Conservation (phyloP, 2,888 invertebrate species). For the Pandemis heparana region DNA sequence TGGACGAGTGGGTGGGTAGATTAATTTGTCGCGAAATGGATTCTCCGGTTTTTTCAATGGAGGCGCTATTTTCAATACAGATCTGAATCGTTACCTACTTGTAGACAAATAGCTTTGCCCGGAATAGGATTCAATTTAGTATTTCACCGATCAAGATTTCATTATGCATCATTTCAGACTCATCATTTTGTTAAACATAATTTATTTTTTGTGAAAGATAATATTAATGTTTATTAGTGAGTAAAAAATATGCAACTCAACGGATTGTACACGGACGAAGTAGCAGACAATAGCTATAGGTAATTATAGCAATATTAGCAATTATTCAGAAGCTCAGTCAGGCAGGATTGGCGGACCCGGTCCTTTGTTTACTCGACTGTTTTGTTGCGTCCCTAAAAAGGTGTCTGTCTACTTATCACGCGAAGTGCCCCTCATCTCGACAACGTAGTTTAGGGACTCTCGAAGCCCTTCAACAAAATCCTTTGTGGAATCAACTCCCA, state of each 20-base stretch:
- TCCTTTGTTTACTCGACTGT: constrained; percentile 57
- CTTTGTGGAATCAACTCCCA: constrained; percentile 65
- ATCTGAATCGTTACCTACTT: too few species aligned
- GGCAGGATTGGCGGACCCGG: constrained; percentile 15
- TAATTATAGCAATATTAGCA: too few species aligned
- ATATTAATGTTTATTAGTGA: too few species aligned
- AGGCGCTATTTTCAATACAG: neutral
- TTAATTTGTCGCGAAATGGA: neutral
- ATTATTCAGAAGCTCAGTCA: neutral
- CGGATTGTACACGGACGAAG: too few species aligned
- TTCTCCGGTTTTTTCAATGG: neutral
- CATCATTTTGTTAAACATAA: too few species aligned
- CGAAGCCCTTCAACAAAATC: constrained; percentile 62
- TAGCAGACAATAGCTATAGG: too few species aligned
- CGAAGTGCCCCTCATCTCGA: constrained; percentile 67
- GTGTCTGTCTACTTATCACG: constrained; percentile 67
- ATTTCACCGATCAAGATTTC: too few species aligned
- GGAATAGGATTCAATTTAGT: too few species aligned
- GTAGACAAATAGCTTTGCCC: too few species aligned
- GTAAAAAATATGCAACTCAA: too few species aligned
- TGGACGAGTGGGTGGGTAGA: neutral
- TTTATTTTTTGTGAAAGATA: too few species aligned
- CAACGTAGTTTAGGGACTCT: constrained; percentile 68
- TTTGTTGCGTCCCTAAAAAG: constrained; percentile 54
- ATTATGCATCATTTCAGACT: too few species aligned